Evolutionary conservation across 2,888 invertebrate genomes (phyloP), one percentile per base, ranked within the genome.

Genomic region (Cheilosia soror): DNA sequence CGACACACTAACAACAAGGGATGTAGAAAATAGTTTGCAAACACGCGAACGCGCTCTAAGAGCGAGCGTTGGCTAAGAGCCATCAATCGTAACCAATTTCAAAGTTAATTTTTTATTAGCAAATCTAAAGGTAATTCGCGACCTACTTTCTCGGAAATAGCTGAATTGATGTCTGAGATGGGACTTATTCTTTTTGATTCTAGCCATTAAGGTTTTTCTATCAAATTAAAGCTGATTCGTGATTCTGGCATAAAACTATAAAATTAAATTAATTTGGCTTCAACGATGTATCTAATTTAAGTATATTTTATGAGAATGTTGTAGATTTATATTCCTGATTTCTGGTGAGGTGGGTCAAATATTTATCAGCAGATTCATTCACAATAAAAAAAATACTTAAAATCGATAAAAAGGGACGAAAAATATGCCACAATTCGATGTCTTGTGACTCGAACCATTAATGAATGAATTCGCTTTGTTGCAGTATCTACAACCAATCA

Each of bases 11-110:
- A 58, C 25, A 7, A n/a, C 20, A 20, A 20, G 47, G 37, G 25
- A 6, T 51, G 29, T 63, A 31, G 7, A 29, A 42, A 29, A n/a
- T 20, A 40, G 29, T 53, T 53, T 66, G 7, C n/a, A 4, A 44
- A 44, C 29, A 53, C 66, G 37, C 37, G 37, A 37, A 66, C 66
- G 42, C 66, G 53, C 29, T 66, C 11, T 27, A 29, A 42, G 29
- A 66, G 29, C 55, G 42, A 42, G 29, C 25, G 11, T 25, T 11
- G 25, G 2, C 25, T 11, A 37, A 37, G 31, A 47, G 42, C 44
- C 37, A 60, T 72, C 60, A 72, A 62, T 53, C 72, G 15, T 44
- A 31, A 42, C n/a, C n/a, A 44, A 51, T 51, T 20, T 62, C 29
- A 15, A 51, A 40, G 33, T 72, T 42, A 42, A 53, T 44, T 25